Percentiles rank a stretch among this genome's conserved stretches.
Evolutionary conservation across 2,888 invertebrate genomes (phyloP).

Genomic region (Trachelus tabidus): DNA sequence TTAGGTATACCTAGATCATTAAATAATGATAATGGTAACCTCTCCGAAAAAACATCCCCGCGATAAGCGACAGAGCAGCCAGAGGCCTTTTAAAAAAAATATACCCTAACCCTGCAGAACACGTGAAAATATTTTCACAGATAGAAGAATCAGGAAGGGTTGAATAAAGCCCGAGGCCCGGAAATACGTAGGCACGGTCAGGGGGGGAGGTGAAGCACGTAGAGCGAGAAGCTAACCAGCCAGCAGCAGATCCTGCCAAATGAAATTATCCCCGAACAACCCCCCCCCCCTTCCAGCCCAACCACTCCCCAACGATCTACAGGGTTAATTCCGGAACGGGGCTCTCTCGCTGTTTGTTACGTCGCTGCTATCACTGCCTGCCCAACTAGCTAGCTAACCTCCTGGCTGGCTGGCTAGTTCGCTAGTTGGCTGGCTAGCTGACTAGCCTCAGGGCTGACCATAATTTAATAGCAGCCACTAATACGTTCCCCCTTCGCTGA

Average conservation of each 20-base stretch:
- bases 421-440: neutral
- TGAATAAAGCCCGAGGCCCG: conserved; percentile 22
- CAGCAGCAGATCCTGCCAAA: conserved; percentile 43
- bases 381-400: conserved; percentile 1
- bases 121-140: conserved; percentile 1
- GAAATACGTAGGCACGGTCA: neutral
- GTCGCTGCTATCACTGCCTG: conserved; percentile 44
- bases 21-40: too few species aligned
- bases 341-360: conserved; percentile 43
- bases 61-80: too few species aligned
- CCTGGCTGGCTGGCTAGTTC: too few species aligned
- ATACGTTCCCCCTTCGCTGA: conserved; percentile 49
- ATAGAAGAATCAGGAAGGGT: conserved; percentile 21
- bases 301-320: conserved; percentile 45
- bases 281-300: too few species aligned
- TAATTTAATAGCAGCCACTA: conserved; percentile 61
- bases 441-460: conserved; percentile 50
- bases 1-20: too few species aligned
- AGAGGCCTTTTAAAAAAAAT: too few species aligned
- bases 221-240: neutral
- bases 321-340: conserved; percentile 47
- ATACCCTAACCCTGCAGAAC: neutral
- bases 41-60: too few species aligned
- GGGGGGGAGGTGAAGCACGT: neutral
- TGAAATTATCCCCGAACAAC: conserved; percentile 54